Conservation (phyloP, 2,113 vertebrate species). For the Caracal caracal region DNA sequence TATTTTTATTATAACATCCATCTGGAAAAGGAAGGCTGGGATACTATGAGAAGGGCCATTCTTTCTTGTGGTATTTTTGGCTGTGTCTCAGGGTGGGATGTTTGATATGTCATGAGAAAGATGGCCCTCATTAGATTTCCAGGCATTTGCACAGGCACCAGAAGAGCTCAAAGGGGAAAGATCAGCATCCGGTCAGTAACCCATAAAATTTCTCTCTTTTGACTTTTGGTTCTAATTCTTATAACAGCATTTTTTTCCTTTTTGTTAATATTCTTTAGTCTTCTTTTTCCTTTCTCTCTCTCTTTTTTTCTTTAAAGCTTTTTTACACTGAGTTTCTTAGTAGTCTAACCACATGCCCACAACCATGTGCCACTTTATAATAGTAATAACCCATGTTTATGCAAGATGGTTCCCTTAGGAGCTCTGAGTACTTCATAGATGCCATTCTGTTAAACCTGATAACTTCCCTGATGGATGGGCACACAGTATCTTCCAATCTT, state of each 20-base stretch:
- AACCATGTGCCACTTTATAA: slow-evolving; percentile 46
- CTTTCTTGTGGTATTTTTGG: slow-evolving; percentile 77
- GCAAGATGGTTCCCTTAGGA: neutral
- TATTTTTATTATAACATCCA: slow-evolving; percentile 74
- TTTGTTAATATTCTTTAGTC: slow-evolving; percentile 9
- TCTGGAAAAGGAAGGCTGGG: slow-evolving; percentile 64
- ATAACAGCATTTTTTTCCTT: neutral
- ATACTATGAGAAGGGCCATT: slow-evolving; percentile 55
- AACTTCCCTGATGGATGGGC: neutral
- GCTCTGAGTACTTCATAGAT: neutral
- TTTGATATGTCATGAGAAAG: slow-evolving; percentile 67
- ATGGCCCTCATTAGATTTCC: slow-evolving; percentile 52
- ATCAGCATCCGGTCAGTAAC: slow-evolving; percentile 39
- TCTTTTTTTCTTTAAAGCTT: neutral
- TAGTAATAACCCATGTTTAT: slow-evolving; percentile 3
- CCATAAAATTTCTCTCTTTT: slow-evolving; percentile 43
- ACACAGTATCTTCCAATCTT: neutral
- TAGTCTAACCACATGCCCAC: slow-evolving; percentile 21
- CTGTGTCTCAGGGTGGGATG: slow-evolving; percentile 49
- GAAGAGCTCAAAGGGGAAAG: slow-evolving; percentile 63
- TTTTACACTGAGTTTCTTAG: slow-evolving; percentile 9
- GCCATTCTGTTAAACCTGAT: neutral
- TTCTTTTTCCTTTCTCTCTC: neutral
- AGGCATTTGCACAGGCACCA: slow-evolving; percentile 59
- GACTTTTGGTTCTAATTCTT: slow-evolving; percentile 55